These are phyloP conservation scores for Araneus ventricosus DNA, from an alignment of 1,140 invertebrate species.

Conservation along the genomic window DNA sequence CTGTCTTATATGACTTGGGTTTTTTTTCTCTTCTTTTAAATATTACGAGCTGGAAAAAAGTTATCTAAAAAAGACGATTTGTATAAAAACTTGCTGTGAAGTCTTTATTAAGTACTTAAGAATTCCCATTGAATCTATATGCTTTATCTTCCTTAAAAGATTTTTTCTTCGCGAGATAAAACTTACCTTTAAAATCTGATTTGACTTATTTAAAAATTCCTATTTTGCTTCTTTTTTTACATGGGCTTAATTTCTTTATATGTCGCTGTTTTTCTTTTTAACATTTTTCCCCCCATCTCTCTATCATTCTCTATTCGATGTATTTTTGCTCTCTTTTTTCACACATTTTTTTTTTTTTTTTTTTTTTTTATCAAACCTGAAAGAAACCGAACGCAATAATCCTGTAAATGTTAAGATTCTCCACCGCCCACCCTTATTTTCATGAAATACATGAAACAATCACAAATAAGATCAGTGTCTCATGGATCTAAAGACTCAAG, in stretches of 20 bases:
- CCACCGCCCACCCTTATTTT: neutral
- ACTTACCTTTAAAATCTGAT: neutral
- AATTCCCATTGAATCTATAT: no score
- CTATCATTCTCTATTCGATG: constrained; percentile 4
- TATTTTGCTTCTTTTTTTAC: neutral
- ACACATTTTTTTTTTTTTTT: neutral
- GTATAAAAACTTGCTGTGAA: neutral
- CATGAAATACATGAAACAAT: neutral
- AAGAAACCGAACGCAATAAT: constrained; percentile 41
- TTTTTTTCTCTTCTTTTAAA: neutral
- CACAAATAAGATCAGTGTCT: constrained; percentile 49
- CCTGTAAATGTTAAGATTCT: constrained; percentile 39
- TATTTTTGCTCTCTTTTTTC: neutral
- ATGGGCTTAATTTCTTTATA: neutral
- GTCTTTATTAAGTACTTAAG: neutral
- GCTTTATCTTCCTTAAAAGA: neutral
- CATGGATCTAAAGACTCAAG: neutral
- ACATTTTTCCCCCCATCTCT: neutral
- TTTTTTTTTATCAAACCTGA: constrained; percentile 36
- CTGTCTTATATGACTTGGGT: neutral
- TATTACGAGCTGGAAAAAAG: no score
- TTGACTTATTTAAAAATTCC: constrained; percentile 26
- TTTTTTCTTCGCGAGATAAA: neutral
- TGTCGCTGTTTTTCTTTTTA: neutral
- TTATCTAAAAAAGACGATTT: neutral